These are phyloP conservation scores for Urocyon cinereoargenteus DNA, from an alignment of 2,797 vertebrate species.

Conservation along the genomic window DNA sequence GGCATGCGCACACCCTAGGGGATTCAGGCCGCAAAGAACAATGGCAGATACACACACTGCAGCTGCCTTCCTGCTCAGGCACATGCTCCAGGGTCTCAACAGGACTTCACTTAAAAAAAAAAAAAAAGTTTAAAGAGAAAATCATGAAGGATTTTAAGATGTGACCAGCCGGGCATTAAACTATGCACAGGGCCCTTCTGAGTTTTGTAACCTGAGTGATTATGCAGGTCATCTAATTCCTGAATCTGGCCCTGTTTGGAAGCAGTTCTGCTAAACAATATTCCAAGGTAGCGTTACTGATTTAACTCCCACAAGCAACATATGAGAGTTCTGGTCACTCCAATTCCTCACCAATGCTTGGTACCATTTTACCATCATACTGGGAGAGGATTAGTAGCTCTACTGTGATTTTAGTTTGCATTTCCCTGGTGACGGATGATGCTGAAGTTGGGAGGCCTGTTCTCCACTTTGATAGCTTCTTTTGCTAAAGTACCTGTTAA, in stretches of 20 bases:
- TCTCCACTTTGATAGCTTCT: not conserved
- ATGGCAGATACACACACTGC: not conserved
- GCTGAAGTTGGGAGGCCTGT: not conserved
- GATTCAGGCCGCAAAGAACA: not conserved
- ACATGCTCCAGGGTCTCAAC: not conserved
- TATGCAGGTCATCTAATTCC: not conserved
- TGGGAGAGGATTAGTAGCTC: not conserved
- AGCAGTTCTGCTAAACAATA: not conserved
- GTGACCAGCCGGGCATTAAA: not conserved
- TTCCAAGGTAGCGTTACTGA: not conserved
- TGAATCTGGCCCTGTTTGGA: not conserved
- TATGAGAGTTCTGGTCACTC: not conserved
- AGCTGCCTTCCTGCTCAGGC: not conserved
- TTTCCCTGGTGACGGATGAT: not conserved
- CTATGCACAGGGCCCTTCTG: not conserved
- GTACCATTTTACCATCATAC: not conserved
- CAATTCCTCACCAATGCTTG: not conserved
- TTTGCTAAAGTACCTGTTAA: not conserved
- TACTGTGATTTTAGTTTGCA: not conserved
- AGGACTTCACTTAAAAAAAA: not conserved
- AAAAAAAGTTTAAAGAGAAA: not conserved
- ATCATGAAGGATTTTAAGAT: not conserved
- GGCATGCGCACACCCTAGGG: fast-evolving
- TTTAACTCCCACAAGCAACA: not conserved
- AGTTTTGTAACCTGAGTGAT: not conserved